phyloP scores from a whole-genome alignment of 2,113 vertebrate species.

The Trachemys scripta region DNA sequence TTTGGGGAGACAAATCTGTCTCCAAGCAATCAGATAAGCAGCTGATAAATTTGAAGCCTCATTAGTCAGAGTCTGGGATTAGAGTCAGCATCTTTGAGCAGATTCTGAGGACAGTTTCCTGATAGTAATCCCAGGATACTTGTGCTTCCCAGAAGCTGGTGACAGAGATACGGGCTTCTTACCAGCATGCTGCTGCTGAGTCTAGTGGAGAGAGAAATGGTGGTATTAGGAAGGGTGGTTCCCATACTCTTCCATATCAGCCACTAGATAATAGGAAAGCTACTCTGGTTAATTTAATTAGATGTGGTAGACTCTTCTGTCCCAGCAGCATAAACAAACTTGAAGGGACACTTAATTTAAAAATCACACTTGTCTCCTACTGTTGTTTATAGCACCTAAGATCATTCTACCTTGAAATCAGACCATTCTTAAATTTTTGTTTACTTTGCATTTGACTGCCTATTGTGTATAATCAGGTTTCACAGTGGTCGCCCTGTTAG shows the following conservation, averaged over 20 bases:
- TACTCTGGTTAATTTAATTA: neutral
- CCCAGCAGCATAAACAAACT: fast-evolving
- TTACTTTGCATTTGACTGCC: neutral
- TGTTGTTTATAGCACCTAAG: neutral
- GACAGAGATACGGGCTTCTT: neutral
- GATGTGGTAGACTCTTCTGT: neutral
- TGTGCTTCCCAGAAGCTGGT: neutral
- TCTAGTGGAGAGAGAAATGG: no score
- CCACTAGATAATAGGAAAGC: neutral
- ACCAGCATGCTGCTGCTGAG: neutral
- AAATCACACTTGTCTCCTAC: neutral
- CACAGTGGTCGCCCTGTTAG: no score
- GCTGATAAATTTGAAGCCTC: neutral
- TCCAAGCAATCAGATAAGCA: neutral
- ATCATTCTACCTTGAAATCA: neutral
- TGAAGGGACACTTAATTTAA: neutral
- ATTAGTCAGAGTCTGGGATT: neutral
- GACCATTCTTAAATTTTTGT: neutral
- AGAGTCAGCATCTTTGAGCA: neutral
- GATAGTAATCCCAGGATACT: neutral
- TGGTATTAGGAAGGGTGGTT: no score
- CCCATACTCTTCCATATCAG: neutral
- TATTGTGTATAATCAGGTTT: neutral
- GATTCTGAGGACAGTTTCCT: neutral
- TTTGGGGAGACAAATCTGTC: neutral